Evolutionary conservation across 2,113 vertebrate genomes (phyloP).

Genomic region (Chaetodon auriga): DNA sequence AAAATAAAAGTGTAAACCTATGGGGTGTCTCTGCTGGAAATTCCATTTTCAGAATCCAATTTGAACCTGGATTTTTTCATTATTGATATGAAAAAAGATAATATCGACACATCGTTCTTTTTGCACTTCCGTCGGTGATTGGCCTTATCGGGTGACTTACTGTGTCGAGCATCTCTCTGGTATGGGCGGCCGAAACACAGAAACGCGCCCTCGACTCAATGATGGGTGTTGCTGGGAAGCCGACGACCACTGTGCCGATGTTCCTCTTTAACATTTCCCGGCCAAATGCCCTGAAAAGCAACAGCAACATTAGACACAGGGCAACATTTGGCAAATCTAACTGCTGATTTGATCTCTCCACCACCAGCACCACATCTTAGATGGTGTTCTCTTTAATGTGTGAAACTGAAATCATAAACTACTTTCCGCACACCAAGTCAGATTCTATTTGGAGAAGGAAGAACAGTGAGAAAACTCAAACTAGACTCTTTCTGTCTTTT

Average conservation of each 20-base stretch:
- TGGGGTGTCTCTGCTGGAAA: neutral
- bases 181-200: conserved; percentile 95
- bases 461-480: neutral
- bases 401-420: conserved; percentile 11
- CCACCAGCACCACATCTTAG: conserved; percentile 17
- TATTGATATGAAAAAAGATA: too few relatives aligned
- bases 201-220: conserved; percentile 98
- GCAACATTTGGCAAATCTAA: neutral
- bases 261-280: conserved; percentile 97
- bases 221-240: conserved; percentile 97
- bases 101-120: neutral
- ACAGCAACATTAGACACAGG: conserved; percentile 2
- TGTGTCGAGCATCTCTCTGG: conserved; percentile 93
- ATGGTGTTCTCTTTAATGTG: conserved; percentile 26
- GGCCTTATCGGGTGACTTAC: conserved; percentile 82
- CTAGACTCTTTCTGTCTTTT: conserved; percentile 1
- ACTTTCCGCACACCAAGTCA: conserved; percentile 13
- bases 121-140: neutral
- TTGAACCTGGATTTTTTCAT: too few relatives aligned
- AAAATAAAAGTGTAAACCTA: neutral
- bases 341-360: conserved; percentile 2
- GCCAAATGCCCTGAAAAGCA: conserved; percentile 90
- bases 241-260: conserved; percentile 95
- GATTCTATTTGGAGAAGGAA: conserved; percentile 16
- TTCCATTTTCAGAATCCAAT: too few relatives aligned